These are phyloP conservation scores for Halocaridina rubra DNA, from an alignment of 2,888 invertebrate genomes.

Conservation along the genomic window DNA sequence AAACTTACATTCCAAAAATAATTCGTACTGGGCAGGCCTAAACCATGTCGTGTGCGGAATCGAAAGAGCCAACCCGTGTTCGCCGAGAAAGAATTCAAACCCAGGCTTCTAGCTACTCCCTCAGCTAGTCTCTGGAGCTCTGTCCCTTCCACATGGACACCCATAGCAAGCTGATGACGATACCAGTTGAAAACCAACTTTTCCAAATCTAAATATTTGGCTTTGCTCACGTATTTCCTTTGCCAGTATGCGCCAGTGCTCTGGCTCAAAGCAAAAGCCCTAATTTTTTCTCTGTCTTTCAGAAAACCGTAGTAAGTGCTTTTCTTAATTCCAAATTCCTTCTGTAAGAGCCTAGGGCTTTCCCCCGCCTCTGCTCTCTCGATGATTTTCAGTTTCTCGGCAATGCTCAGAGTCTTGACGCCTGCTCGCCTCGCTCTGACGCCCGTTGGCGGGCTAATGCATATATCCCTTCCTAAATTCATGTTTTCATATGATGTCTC, in stretches of 20 bases:
- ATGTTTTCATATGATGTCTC: no score
- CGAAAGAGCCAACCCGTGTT: background rate
- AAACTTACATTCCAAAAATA: background rate
- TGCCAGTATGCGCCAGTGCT: background rate
- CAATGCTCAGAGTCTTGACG: background rate
- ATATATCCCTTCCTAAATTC: no score
- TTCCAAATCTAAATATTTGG: background rate
- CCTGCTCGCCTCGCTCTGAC: background rate
- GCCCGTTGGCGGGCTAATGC: no score
- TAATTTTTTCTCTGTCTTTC: background rate
- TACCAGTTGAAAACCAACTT: background rate
- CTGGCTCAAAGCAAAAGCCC: background rate
- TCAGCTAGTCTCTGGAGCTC: background rate
- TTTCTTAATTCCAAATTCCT: background rate
- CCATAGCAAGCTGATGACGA: background rate
- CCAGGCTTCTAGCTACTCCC: background rate
- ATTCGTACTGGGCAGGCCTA: background rate
- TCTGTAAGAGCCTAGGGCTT: background rate
- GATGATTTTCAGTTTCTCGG: background rate
- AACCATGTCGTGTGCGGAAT: background rate
- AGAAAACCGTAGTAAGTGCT: background rate
- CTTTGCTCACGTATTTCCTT: background rate
- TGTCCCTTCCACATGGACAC: background rate
- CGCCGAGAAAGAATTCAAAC: background rate
- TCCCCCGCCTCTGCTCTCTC: background rate